phyloP scores from a whole-genome alignment of 2,113 vertebrate genomes.

The Oncorhynchus nerka region DNA sequence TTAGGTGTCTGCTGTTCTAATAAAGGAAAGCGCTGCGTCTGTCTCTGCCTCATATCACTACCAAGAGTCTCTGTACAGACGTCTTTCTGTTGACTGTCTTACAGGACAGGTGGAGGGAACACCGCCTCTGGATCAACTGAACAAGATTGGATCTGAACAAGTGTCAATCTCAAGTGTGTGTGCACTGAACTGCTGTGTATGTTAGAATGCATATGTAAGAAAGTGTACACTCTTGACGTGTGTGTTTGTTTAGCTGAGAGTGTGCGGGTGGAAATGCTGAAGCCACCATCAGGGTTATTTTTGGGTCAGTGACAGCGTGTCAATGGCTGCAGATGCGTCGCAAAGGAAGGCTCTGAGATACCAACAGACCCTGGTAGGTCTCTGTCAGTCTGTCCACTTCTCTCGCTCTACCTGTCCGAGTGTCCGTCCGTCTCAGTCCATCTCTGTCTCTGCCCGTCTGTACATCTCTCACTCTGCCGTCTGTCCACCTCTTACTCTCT shows the following conservation, averaged over 20 bases:
- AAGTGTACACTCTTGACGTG: background rate
- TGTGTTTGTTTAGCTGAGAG: conserved; percentile 7
- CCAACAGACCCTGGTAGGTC: conserved; percentile 85
- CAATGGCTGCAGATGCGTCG: conserved; percentile 86
- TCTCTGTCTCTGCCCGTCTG: background rate
- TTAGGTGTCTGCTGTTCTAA: conserved; percentile 74
- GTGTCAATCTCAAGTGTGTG: conserved; percentile 5
- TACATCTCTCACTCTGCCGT: background rate
- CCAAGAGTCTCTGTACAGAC: conserved; percentile 32
- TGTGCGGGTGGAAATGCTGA: conserved; percentile 69
- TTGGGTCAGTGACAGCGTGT: conserved; percentile 79
- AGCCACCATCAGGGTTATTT: conserved; percentile 75
- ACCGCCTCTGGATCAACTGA: conserved; percentile 56
- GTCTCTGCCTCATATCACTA: conserved; percentile 67
- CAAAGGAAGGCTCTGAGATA: conserved; percentile 83
- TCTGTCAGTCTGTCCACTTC: conserved; percentile 22
- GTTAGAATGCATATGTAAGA: background rate
- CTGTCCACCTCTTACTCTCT: background rate
- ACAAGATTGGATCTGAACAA: conserved; percentile 12
- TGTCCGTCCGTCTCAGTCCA: too few relatives aligned
- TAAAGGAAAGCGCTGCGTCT: conserved; percentile 71
- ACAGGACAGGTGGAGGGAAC: conserved; percentile 43
- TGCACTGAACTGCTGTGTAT: background rate
- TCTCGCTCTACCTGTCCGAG: background rate
- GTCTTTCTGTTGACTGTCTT: conserved; percentile 28